Percentiles rank a stretch among this genome's conserved stretches.
Evolutionary conservation across 2,888 invertebrate species (phyloP).

Genomic region (Candidula unifasciata): DNA sequence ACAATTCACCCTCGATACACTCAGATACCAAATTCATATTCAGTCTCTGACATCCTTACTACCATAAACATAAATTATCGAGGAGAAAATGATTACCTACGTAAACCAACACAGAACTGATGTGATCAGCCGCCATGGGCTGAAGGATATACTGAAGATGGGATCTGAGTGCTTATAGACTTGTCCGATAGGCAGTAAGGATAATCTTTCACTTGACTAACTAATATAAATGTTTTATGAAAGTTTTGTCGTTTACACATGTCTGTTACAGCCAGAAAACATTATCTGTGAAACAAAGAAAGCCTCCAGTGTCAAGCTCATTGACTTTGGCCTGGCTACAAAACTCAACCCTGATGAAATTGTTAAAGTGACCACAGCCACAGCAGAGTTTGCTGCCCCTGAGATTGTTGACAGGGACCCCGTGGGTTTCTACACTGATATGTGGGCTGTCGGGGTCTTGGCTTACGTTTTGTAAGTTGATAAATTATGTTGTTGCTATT

Average conservation of each 20-base stretch:
- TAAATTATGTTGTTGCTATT: background rate
- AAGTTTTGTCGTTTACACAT: background rate
- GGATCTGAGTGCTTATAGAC: too few relatives aligned
- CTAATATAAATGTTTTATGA: too few relatives aligned
- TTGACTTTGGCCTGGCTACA: slow-evolving; percentile 99
- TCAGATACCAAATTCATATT: too few relatives aligned
- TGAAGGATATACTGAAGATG: too few relatives aligned
- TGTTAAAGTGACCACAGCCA: slow-evolving; percentile 99
- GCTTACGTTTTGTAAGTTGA: slow-evolving; percentile 94
- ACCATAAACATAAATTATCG: too few relatives aligned
- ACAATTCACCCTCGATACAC: too few relatives aligned
- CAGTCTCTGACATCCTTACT: too few relatives aligned
- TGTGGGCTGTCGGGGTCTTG: slow-evolving; percentile 99
- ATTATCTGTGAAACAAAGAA: slow-evolving; percentile 99
- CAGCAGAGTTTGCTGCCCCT: slow-evolving; percentile 99
- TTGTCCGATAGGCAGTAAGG: too few relatives aligned
- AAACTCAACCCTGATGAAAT: slow-evolving; percentile 98
- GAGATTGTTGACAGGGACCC: slow-evolving; percentile 99
- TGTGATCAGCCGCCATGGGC: too few relatives aligned
- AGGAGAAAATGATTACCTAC: too few relatives aligned
- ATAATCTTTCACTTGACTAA: too few relatives aligned
- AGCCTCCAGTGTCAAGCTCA: slow-evolving; percentile 96
- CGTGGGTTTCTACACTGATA: slow-evolving; percentile 99
- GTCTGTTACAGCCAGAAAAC: slow-evolving; percentile 92
- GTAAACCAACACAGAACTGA: too few relatives aligned